Evolutionary conservation across 53 echinoderm and acorn worm genomes (phyloP), one percentile per base, ranked within the genome.

Genomic region (Astropecten irregularis): DNA sequence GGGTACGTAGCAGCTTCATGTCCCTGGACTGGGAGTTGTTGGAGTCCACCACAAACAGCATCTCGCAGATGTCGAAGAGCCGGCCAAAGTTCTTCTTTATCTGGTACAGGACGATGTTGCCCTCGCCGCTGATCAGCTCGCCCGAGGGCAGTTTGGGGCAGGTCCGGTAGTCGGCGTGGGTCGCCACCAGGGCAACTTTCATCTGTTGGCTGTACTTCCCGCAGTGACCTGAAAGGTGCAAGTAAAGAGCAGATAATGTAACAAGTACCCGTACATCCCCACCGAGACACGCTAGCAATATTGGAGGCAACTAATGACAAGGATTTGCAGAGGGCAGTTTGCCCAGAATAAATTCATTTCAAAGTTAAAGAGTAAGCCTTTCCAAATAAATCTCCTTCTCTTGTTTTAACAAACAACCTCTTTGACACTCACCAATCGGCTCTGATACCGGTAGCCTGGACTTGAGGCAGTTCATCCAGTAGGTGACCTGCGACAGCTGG

Each of bases 21-120:
- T 96, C 96, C 49, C 71, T 93, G 21, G 91, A 92, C 70, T 91
- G 91, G 10, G 97, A 82, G 52, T 84, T 92, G 56, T 94, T 82
- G 5, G 90, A 87, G 46, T 96, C 97, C 52, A 93, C 70, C 42
- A 96, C 93, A 52, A 96, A 96, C 27, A 96, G 59, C 86, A 96
- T 90, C 69, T 96, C 93, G 66, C 97, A 94, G 87, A 96, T 96
- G 57, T 96, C 97, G 59, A 96, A 91, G 68, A 93, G 87, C 9
- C 90, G 83, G 4, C 97, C 97, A 31, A 93, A 96, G 44, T 71
- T 66, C 84, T 94, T 93, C 88, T 96, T 96, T 67, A 90, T 91
- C 92, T 96, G 93, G 66, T 96, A 96, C 10, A 96, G 88, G 57
- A 96, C 85, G 40, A 96, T 93, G 87, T 96, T 96, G 3, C 97